Percentiles rank a stretch among this genome's conserved stretches.
phyloP scores from a whole-genome alignment of 2,888 invertebrate genomes.

The Lamellibrachia columna region DNA sequence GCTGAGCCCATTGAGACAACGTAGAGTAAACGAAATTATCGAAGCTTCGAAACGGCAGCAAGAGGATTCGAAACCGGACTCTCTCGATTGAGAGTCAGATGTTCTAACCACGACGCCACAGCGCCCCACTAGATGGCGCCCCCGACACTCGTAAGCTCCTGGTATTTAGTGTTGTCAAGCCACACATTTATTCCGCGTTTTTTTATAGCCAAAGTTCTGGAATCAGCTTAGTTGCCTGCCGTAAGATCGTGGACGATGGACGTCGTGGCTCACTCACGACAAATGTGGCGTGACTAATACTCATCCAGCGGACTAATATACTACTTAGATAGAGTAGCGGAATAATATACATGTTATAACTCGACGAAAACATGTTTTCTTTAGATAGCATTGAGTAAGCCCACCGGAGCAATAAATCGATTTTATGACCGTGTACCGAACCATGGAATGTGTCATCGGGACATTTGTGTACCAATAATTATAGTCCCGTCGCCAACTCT shows the following conservation, averaged over 20 bases:
- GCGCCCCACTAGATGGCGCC: too few species aligned
- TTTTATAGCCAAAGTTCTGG: too few species aligned
- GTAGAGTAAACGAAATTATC: too few species aligned
- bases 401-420: background rate
- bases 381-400: background rate
- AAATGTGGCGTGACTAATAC: background rate
- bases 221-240: too few species aligned
- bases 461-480: background rate
- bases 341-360: background rate
- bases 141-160: too few species aligned
- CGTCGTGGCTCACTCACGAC: background rate
- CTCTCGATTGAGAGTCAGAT: too few species aligned
- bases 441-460: background rate
- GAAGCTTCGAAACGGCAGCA: too few species aligned
- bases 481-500: background rate
- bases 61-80: too few species aligned
- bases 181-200: too few species aligned
- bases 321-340: background rate
- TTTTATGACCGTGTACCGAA: background rate
- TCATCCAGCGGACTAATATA: background rate
- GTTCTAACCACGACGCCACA: too few species aligned
- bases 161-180: too few species aligned
- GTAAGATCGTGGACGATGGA: background rate
- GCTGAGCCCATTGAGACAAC: too few species aligned
- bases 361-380: background rate